Base-by-base conservation (phyloP, 2,113 vertebrate species). In the Gopherus evgoodei region DNA sequence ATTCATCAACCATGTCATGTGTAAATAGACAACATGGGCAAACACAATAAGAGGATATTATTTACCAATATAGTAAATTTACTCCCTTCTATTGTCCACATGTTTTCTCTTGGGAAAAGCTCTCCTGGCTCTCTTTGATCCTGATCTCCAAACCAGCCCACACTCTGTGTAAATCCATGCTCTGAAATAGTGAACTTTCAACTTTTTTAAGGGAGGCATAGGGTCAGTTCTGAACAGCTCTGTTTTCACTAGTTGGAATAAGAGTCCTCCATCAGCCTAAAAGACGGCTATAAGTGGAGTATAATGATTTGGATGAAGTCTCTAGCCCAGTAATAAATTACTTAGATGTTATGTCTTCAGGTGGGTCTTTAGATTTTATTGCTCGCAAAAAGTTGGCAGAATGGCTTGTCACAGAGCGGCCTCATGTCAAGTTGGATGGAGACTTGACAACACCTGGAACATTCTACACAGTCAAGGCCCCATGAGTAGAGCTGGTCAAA, bases 251-350 rank as follows among this genome's bases (percentile, higher is more conserved):
- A 47, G 27, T 57, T 65, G 91, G 93, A 94, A 91, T 85, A 90
- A 86, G 96, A 93, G 38, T 56, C 56, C 42, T 95, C 59, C 81
- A 91, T 91, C 91, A 96, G 80, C 42, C 54, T 91, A 88, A 95
- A 96, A 91, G 76, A 90, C 81, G 93, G 93, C 89, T 69, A 90
- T 69, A 94, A 93, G 65, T 19, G 78, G 42, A 94, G 38, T 12
- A 19, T 22, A 94, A 86, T 47, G 89, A 81, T 93, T 93, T 93
- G 83, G 95, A 91, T 88, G 85, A 88, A 82, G 75, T 75, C 84
- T 94, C 87, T 86, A 69, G 89, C 84, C 81, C 81, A 35, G 49
- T 17, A 90, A 80, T 94, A 95, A 94, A 94, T 96, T 83, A 90
- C 47, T 24, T 29, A 29, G 87, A 90, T 87, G 81, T 93, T 90